Evolutionary conservation across 1,140 invertebrate species (phyloP).

Genomic region (Sinonovacula constricta): DNA sequence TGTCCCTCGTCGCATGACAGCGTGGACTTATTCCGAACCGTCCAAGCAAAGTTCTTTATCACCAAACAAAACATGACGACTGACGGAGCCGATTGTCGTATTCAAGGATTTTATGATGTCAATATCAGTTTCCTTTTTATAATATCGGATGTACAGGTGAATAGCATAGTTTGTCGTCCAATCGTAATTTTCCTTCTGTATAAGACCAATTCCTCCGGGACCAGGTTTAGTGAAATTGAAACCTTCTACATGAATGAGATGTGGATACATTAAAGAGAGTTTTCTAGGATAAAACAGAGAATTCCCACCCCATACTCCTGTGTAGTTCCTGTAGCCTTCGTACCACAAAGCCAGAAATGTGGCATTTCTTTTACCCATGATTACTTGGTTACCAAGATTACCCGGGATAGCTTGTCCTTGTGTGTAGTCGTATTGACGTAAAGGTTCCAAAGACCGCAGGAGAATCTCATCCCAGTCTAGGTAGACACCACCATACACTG

Average conservation of each 20-base stretch:
- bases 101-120: slow-evolving; percentile 10
- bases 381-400: slow-evolving; percentile 2
- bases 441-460: background rate
- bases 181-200: slow-evolving; percentile 1
- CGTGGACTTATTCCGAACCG: no score
- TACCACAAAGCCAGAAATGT: slow-evolving; percentile 17
- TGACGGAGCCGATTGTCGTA: slow-evolving; percentile 2
- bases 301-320: slow-evolving; percentile 9
- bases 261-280: background rate
- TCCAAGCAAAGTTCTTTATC: slow-evolving; percentile 35
- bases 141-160: slow-evolving; percentile 20
- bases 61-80: slow-evolving; percentile 13
- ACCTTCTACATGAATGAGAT: slow-evolving; percentile 27
- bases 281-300: slow-evolving; percentile 17
- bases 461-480: slow-evolving; percentile 15
- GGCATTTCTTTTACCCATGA: slow-evolving; percentile 27
- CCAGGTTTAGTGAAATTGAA: background rate
- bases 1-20: no score
- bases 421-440: background rate
- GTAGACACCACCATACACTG: slow-evolving; percentile 26
- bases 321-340: slow-evolving; percentile 18
- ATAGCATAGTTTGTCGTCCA: slow-evolving; percentile 24
- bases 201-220: background rate
- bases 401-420: background rate
- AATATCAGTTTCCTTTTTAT: background rate